Percentiles rank a stretch among this genome's conserved stretches.
Evolutionary conservation across 2,797 vertebrate genomes (phyloP).

Genomic region (Spea hammondii): DNA sequence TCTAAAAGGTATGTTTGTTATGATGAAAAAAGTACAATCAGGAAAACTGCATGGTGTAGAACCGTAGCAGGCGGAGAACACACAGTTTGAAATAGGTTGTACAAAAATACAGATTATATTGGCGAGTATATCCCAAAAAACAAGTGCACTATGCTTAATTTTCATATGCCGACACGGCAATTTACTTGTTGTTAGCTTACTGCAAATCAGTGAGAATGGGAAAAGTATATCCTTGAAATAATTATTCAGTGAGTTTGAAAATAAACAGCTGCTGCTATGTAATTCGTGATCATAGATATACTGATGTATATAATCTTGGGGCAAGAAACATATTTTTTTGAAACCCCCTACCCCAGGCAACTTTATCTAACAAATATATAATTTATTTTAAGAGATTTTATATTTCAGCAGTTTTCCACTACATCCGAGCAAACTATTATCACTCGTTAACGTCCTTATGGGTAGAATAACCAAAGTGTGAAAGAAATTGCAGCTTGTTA

Average conservation of each 20-base stretch:
- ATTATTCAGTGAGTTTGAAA: too few species aligned
- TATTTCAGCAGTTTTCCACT: not conserved
- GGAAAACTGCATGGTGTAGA: not conserved
- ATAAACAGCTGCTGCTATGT: too few species aligned
- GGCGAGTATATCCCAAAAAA: too few species aligned
- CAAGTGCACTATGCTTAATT: too few species aligned
- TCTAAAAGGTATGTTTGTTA: not conserved
- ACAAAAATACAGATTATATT: not conserved
- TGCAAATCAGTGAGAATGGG: too few species aligned
- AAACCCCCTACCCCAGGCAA: not conserved
- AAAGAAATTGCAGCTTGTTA: constrained; percentile 40
- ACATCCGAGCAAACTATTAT: constrained; percentile 31
- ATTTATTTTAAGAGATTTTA: not conserved
- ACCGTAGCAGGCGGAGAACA: not conserved
- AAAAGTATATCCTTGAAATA: too few species aligned
- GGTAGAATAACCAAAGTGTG: constrained; percentile 33
- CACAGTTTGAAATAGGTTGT: not conserved
- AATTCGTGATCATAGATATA: not conserved
- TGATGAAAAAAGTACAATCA: not conserved
- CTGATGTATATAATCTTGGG: not conserved
- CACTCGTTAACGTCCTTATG: constrained; percentile 22
- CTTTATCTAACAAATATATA: not conserved
- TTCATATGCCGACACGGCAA: too few species aligned
- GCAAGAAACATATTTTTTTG: not conserved
- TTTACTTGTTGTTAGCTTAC: too few species aligned